A percentile compares a stretch with the other conserved stretches of the same genome.
Evolutionary conservation across 2,888 invertebrate genomes (phyloP).

Genomic region (Drosophila paucipuncta): DNA sequence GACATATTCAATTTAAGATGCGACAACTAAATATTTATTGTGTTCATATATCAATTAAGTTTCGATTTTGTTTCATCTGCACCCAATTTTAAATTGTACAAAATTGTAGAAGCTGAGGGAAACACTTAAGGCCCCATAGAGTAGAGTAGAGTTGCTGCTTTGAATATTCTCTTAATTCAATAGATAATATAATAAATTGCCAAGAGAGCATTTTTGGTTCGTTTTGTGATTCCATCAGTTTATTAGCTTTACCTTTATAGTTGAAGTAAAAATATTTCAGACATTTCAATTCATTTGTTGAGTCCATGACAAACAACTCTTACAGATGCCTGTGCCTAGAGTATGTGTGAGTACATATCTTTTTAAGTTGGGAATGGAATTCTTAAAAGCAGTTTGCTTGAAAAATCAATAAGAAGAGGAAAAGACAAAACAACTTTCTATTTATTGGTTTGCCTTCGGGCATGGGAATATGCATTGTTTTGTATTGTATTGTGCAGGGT

Average conservation of each 20-base stretch:
- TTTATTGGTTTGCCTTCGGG: background rate
- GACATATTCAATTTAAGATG: slow-evolving; percentile 21
- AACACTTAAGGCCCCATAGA: background rate
- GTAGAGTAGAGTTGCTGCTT: background rate
- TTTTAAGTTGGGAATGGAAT: background rate
- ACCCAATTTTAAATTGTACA: background rate
- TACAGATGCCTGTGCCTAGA: background rate
- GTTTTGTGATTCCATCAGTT: background rate
- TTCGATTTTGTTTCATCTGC: background rate
- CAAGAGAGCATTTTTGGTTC: background rate
- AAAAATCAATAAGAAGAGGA: background rate
- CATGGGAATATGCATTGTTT: background rate
- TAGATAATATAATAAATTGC: background rate
- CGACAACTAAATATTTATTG: slow-evolving; percentile 14
- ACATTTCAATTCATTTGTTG: background rate
- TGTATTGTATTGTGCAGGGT: background rate
- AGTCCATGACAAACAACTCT: background rate
- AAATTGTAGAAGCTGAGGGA: background rate
- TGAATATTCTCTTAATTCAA: background rate
- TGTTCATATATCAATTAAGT: slow-evolving; percentile 3
- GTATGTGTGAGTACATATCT: background rate
- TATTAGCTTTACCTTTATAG: background rate
- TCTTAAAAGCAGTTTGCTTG: background rate
- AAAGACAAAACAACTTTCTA: background rate
- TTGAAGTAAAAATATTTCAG: background rate